Conservation (phyloP, 2,888 invertebrate genomes). For the Ischnura elegans region DNA sequence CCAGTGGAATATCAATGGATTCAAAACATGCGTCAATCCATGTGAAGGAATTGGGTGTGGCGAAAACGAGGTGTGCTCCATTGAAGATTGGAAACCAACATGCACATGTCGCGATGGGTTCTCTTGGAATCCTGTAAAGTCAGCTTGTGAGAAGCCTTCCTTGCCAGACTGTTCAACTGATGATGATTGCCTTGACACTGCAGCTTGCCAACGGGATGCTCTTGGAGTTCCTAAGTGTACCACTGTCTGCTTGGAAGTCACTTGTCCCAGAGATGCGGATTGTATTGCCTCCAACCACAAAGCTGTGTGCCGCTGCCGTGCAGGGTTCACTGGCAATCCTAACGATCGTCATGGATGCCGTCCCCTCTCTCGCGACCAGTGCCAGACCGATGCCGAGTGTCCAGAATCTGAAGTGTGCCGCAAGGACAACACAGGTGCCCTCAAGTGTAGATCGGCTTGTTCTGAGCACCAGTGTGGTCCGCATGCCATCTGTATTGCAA, state of each 20-base stretch:
- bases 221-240: slow-evolving; percentile 91
- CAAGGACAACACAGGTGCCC: slow-evolving; percentile 80
- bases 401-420: slow-evolving; percentile 88
- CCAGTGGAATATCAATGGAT: slow-evolving; percentile 82
- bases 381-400: slow-evolving; percentile 89
- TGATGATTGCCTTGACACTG: slow-evolving; percentile 84
- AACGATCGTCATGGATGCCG: slow-evolving; percentile 94
- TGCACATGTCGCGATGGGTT: slow-evolving; percentile 90
- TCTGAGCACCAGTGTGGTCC: slow-evolving; percentile 89
- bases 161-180: slow-evolving; percentile 89
- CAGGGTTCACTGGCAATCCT: slow-evolving; percentile 93
- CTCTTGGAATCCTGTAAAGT: slow-evolving; percentile 91
- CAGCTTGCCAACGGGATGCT: slow-evolving; percentile 90
- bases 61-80: slow-evolving; percentile 88
- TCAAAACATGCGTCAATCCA: slow-evolving; percentile 86
- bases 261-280: slow-evolving; percentile 90
- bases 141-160: slow-evolving; percentile 91
- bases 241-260: slow-evolving; percentile 88
- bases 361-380: slow-evolving; percentile 86
- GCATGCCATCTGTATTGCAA: slow-evolving; percentile 91
- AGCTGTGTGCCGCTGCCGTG: slow-evolving; percentile 90
- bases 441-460: slow-evolving; percentile 89
- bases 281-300: slow-evolving; percentile 87
- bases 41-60: slow-evolving; percentile 91
- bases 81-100: slow-evolving; percentile 85